Conservation (phyloP, 2,113 vertebrate species). For the Myrmophylax atrothorax region DNA sequence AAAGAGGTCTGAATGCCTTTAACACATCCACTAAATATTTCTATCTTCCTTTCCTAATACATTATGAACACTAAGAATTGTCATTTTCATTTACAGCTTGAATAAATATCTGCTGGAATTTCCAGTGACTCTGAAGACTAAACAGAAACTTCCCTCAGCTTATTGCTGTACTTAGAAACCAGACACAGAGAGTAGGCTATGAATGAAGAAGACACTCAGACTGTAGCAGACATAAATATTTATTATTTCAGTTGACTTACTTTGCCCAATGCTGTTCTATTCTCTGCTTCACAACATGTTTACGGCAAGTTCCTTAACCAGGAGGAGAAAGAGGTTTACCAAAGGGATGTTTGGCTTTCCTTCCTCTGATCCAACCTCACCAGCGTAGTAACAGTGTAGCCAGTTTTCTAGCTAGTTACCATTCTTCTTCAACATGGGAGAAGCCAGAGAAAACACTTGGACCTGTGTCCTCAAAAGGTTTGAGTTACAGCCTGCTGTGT, state of each 20-base stretch:
- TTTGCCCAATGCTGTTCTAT: neutral
- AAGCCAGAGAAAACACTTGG: neutral
- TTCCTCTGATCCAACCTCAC: neutral
- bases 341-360: neutral
- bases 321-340: neutral
- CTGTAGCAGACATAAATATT: neutral
- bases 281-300: neutral
- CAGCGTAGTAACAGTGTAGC: neutral
- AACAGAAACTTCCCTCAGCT: neutral
- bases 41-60: neutral
- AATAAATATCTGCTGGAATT: neutral
- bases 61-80: neutral
- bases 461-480: neutral
- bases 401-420: neutral
- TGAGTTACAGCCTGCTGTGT: neutral
- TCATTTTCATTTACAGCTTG: neutral
- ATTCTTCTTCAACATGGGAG: neutral
- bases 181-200: neutral
- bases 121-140: neutral
- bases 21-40: neutral
- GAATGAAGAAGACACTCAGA: neutral
- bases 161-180: neutral
- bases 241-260: neutral
- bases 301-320: neutral
- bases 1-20: neutral